A percentile compares a stretch with the other conserved stretches of the same genome.
phyloP scores from a whole-genome alignment of 2,888 invertebrate genomes.

The Dione juno region DNA sequence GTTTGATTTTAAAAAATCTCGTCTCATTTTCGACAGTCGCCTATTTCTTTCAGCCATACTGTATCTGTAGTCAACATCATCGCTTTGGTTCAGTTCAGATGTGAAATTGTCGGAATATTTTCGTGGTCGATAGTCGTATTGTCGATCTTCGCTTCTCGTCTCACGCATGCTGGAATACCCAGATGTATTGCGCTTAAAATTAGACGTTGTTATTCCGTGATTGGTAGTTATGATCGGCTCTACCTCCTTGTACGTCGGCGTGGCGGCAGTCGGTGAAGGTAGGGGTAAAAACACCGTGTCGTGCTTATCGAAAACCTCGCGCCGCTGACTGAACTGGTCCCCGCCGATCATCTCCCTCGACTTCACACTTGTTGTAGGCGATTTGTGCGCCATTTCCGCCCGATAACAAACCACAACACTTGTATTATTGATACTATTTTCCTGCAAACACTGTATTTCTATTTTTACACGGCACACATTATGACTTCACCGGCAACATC shows the following conservation, averaged over 20 bases:
- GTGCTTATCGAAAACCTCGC: constrained; percentile 80
- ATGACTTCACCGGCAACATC: constrained; percentile 81
- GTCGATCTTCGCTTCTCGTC: constrained; percentile 66
- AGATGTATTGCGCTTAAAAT: constrained; percentile 75
- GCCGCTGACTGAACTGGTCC: constrained; percentile 80
- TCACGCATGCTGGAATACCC: constrained; percentile 79
- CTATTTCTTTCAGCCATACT: constrained; percentile 75
- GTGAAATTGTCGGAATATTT: constrained; percentile 79
- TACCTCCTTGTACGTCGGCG: constrained; percentile 63
- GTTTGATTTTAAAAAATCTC: constrained; percentile 76
- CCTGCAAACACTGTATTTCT: constrained; percentile 79
- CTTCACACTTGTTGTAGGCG: constrained; percentile 78
- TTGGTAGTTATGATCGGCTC: constrained; percentile 75
- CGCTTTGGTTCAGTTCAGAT: constrained; percentile 74
- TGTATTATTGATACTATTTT: constrained; percentile 80
- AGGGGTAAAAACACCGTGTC: constrained; percentile 78
- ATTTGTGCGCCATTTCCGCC: constrained; percentile 79
- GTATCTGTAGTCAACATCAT: constrained; percentile 75
- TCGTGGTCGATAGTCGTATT: constrained; percentile 71
- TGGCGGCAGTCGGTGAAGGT: constrained; percentile 62
- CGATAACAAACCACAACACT: constrained; percentile 82
- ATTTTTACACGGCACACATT: constrained; percentile 79
- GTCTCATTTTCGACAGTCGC: constrained; percentile 72
- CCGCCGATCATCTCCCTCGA: constrained; percentile 79
- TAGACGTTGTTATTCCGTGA: constrained; percentile 75